Evolutionary conservation across 2,113 vertebrate species (phyloP), one percentile per base, ranked within the genome.

Genomic region (Amphiprion ocellaris): DNA sequence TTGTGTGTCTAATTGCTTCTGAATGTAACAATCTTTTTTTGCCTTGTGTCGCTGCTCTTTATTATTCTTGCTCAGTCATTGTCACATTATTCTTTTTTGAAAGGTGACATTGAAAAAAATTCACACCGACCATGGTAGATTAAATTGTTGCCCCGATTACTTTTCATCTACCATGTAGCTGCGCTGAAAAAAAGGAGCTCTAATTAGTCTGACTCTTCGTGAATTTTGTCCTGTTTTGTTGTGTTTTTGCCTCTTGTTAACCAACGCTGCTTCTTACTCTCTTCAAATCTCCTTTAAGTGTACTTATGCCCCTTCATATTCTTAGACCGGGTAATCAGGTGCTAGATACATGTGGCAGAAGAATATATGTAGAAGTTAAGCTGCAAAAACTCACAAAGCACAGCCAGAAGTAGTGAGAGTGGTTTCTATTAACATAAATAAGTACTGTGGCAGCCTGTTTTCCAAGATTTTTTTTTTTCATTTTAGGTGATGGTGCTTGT

Each of bases 241-340:
- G 61, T 67, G 6, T n/a, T 77, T 53, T 55, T 52, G 33, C 52
- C 26, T 68, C 21, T 56, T 39, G 12, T 65, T 30, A 61, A 37
- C 54, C 9, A 4, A 55, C 47, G 65, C 77, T 79, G 75, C 83
- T 77, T 77, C 28, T 21, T 47, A 39, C 16, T 17, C n/a, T 62
- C 3, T 3, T 75, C 41, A 39, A 0, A 68, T 74, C 60, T 90
- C 81, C 77, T 84, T 61, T 30, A 92, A 90, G 85, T 90, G 90
- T 91, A 86, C 90, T 93, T 92, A 86, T 24, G 2, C 1, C 33
- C 76, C 60, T 83, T 71, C 23, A 26, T 71, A 59, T 55, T 74
- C 4, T 64, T 66, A 49, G 44, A 79, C 46, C 50, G 58, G 66
- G 15, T 72, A 16, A 77, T 56, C 19, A 82, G 73, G 72, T 81